Evolutionary conservation across 1,140 invertebrate genomes (phyloP), one percentile per base, ranked within the genome.

Genomic region (Dinoponera quadriceps): DNA sequence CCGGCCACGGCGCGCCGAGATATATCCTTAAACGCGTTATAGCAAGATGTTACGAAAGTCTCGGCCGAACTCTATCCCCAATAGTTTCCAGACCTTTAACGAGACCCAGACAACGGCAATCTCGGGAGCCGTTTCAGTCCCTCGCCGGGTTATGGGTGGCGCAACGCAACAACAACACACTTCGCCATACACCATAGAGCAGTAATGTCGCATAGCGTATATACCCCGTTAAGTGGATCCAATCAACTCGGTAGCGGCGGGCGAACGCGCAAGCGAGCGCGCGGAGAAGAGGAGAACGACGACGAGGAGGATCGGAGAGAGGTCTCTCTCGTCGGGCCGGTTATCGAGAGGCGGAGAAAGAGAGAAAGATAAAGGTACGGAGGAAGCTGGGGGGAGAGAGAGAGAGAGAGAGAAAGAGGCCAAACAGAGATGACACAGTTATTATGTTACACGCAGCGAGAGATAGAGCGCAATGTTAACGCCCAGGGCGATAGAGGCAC

Each of bases 141-240:
- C 68, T 86, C 87, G 84, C 77, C 78, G 85, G 87, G 68, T 89
- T 89, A 89, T 85, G 85, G 38, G 88, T 89, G 88, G 88, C 78
- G 85, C 88, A 89, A 89, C 85, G 88, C 88, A 82, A 89, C 88
- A 89, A 88, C 85, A 89, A 88, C 85, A 88, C 81, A 88, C 90
- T 92, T 90, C 84, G 91, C 89, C 88, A 92, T 94, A 92, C 90
- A 92, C 92, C 92, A 93, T 93, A 92, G 90, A 94, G 88, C 91
- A 91, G 93, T 92, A 93, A 93, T 93, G 93, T 91, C 88, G 88
- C 88, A 93, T 92, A 87, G 86, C 91, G 91, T 92, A 90, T 92
- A 94, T 92, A 94, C 91, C 89, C 90, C 86, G 90, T 92, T 93
- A 93, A 94, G 92, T 94, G 92, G 92, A 93, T 93, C 92, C 92